Evolutionary conservation across 2,888 invertebrate species (phyloP), one percentile per base, ranked within the genome.

Genomic region (Bembecia ichneumoniformis): DNA sequence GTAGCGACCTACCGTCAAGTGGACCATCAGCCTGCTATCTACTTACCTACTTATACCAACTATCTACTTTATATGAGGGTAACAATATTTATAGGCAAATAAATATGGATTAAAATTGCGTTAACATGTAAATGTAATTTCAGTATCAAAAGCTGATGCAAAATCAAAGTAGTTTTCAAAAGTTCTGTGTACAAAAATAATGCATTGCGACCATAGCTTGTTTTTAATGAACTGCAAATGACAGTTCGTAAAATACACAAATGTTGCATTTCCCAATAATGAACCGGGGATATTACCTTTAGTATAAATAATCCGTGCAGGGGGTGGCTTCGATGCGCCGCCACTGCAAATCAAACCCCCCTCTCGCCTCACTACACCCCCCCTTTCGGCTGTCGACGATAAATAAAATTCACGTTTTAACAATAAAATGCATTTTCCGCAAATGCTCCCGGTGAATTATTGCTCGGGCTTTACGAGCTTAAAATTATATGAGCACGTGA

Each of bases 351-450:
- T 86, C 86, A 82, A 73, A 77, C 76, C 69, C 75, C 74, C 66
- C 62, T 56, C 51, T 49, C 58, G 60, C 55, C 62, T 71, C 74
- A 71, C 74, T 52, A 54, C 58, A 60, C 58, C 63, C 63, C 69
- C 62, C 68, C 75, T 78, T 74, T 73, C 71, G 73, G 71, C 78
- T 82, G 86, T 86, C 82, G 81, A 70, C 83, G 74, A 86, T 87
- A 87, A 86, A 86, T 86, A 87, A 87, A 87, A 86, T 87, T 87
- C 86, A 86, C 86, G 86, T 86, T 86, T 87, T 86, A 87, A 86
- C 86, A 87, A 87, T 87, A 87, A 87, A 87, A 86, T 87, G 86
- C 84, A 86, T 87, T 86, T 87, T 86, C 87, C 86, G 84, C 86
- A 86, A 87, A 87, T 86, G 86, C 82, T 82, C 71, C 81, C 77